These are phyloP conservation scores for Acronicta leporina DNA, from an alignment of 2,888 invertebrate genomes.

Conservation along the genomic window DNA sequence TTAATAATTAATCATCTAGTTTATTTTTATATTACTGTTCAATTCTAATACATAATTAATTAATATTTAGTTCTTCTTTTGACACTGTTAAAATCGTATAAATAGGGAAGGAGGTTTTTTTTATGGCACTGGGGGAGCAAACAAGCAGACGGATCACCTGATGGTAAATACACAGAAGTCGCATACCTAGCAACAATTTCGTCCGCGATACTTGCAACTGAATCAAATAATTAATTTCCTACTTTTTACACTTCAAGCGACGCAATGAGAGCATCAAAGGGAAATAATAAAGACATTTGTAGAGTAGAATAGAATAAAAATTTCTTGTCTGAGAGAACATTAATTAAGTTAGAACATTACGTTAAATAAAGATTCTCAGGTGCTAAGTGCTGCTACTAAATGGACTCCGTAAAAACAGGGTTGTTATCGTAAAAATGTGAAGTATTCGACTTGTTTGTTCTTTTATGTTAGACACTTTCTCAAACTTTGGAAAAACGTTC, in stretches of 20 bases:
- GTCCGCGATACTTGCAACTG: too few relatives aligned
- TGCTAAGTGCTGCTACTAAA: constrained; percentile 43
- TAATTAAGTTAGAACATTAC: constrained; percentile 18
- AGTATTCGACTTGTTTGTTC: constrained; percentile 42
- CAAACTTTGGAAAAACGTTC: constrained; percentile 11
- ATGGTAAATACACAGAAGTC: too few relatives aligned
- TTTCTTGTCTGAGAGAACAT: constrained; percentile 21
- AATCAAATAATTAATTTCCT: too few relatives aligned
- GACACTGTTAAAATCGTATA: too few relatives aligned
- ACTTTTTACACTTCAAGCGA: constrained; percentile 13
- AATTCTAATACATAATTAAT: too few relatives aligned
- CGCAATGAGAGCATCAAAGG: constrained; percentile 6
- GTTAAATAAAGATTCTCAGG: constrained; percentile 37
- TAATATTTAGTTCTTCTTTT: too few relatives aligned
- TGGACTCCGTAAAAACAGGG: constrained; percentile 28
- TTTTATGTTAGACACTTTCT: constrained; percentile 29
- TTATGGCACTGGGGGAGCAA: too few relatives aligned
- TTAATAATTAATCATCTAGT: too few relatives aligned
- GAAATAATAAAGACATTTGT: constrained; percentile 22
- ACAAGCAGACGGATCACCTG: too few relatives aligned
- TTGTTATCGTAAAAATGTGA: constrained; percentile 37
- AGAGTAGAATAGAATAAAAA: constrained; percentile 23
- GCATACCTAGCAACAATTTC: too few relatives aligned
- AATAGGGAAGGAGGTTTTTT: too few relatives aligned
- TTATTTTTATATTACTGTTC: too few relatives aligned